Percentiles rank a stretch among this genome's conserved stretches.
Evolutionary conservation across 2,113 vertebrate genomes (phyloP).

Genomic region (Chelonoidis abingdonii): DNA sequence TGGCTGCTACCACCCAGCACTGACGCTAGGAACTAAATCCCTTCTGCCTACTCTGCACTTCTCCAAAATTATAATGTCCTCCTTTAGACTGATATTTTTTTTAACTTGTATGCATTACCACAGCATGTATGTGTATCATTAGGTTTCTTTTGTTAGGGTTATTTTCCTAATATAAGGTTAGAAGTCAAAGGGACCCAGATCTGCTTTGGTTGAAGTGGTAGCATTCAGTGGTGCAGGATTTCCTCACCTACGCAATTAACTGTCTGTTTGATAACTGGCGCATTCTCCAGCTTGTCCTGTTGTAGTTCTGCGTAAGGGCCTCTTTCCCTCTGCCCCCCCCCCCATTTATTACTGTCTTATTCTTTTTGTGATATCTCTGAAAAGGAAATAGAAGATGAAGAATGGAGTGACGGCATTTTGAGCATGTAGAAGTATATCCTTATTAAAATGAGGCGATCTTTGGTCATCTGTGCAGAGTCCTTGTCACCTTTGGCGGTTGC

Average conservation of each 20-base stretch:
- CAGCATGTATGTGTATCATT: neutral
- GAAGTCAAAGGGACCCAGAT: neutral
- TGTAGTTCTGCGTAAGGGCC: neutral
- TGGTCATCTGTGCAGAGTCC: neutral
- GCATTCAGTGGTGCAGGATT: neutral
- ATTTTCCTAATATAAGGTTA: neutral
- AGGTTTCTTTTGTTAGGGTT: neutral
- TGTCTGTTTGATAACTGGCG: neutral
- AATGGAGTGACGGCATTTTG: neutral
- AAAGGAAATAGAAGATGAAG: neutral
- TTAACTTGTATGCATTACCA: neutral
- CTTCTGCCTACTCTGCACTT: neutral
- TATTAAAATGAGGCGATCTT: neutral
- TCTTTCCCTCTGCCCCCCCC: neutral
- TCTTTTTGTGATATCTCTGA: neutral
- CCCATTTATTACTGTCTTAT: neutral
- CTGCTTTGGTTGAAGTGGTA: neutral
- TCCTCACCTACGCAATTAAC: neutral
- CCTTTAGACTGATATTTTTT: neutral
- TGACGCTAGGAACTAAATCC: neutral
- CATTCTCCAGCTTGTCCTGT: neutral
- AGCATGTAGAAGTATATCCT: neutral
- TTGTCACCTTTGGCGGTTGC: neutral
- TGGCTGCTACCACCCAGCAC: neutral
- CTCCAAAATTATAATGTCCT: neutral